These are phyloP conservation scores for Ditylenchus weischeri DNA, from an alignment of 2,888 invertebrate genomes.

Conservation along the genomic window DNA sequence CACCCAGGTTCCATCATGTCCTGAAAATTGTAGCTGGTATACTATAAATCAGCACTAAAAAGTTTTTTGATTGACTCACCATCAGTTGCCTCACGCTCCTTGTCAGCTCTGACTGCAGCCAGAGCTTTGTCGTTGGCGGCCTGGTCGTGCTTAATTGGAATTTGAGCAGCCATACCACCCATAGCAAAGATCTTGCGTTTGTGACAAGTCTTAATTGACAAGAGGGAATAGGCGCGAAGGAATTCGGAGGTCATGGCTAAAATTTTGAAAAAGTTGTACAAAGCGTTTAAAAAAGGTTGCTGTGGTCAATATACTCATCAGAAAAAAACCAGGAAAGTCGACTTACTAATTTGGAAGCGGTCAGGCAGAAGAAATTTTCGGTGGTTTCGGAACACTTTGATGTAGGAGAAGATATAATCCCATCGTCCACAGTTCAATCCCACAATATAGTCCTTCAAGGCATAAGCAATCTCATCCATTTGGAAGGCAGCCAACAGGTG, in stretches of 20 bases:
- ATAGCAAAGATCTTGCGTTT: constrained; percentile 62
- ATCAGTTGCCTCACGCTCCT: constrained; percentile 59
- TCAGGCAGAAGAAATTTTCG: constrained; percentile 69
- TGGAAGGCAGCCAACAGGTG: constrained; percentile 71
- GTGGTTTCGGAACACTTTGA: constrained; percentile 62
- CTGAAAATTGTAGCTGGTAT: constrained; percentile 46
- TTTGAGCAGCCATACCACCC: constrained; percentile 66
- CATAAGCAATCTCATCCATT: constrained; percentile 71
- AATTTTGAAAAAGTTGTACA: constrained; percentile 8
- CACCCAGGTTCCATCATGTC: constrained; percentile 69
- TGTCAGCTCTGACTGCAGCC: constrained; percentile 55
- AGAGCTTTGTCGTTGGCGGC: constrained; percentile 49
- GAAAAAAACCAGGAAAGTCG: background rate
- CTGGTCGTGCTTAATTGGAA: constrained; percentile 62
- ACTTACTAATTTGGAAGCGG: constrained; percentile 63
- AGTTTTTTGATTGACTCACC: constrained; percentile 25
- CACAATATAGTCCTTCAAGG: constrained; percentile 69
- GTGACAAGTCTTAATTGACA: constrained; percentile 60
- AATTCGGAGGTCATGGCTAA: constrained; percentile 67
- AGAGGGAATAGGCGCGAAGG: constrained; percentile 67
- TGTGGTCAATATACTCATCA: background rate
- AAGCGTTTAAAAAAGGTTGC: background rate
- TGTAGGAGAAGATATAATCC: constrained; percentile 66
- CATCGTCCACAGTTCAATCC: constrained; percentile 75
- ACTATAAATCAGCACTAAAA: too few relatives aligned